A percentile compares a stretch with the other conserved stretches of the same genome.
Conservation (phyloP, 2,797 vertebrate genomes). For the Parambassis ranga region DNA sequence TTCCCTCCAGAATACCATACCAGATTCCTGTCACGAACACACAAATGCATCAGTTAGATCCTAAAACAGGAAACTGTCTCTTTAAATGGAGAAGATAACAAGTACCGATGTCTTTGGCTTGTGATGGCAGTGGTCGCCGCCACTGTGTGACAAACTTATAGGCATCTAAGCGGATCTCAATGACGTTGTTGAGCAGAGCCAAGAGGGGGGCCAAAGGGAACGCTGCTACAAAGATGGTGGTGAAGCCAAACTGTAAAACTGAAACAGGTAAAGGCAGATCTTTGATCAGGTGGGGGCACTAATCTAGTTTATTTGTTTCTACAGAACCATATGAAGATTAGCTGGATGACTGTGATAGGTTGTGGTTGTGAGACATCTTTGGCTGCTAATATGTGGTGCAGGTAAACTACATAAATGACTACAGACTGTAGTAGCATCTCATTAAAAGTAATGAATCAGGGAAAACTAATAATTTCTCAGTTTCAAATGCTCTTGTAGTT, state of each 20-base stretch:
- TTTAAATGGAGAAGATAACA: background rate
- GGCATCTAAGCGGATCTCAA: constrained; percentile 94
- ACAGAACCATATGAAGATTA: no score
- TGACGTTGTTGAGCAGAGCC: constrained; percentile 95
- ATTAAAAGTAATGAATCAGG: no score
- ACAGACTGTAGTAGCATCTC: no score
- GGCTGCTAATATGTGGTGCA: no score
- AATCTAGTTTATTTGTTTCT: no score
- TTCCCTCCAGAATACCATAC: constrained; percentile 95
- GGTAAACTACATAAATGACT: no score
- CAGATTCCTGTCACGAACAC: constrained; percentile 86
- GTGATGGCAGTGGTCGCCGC: constrained; percentile 93
- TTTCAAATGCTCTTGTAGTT: no score
- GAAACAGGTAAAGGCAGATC: constrained; percentile 21
- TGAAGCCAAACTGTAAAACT: constrained; percentile 98
- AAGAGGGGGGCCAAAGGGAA: constrained; percentile 95
- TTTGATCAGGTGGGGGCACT: no score
- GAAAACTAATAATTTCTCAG: no score
- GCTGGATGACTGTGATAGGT: no score
- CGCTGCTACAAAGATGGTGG: constrained; percentile 96
- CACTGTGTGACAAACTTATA: constrained; percentile 99
- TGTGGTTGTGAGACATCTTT: no score
- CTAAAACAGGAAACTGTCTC: background rate
- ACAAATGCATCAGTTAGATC: background rate
- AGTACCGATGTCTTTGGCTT: constrained; percentile 93